Base-by-base conservation (phyloP, 1,140 invertebrate genomes). In the Panagrolaimus sp. region DNA sequence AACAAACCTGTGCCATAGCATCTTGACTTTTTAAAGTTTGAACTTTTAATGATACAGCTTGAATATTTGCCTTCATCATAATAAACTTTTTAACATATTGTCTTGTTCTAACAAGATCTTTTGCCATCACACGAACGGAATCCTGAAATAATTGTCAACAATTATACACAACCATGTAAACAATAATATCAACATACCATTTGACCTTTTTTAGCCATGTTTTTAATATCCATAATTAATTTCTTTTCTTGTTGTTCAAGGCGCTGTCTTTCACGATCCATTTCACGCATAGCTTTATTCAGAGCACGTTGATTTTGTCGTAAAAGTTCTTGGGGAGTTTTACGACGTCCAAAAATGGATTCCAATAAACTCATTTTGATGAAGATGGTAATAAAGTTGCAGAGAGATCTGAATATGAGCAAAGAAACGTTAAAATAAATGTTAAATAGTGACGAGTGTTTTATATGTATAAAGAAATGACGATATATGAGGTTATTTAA, bases 241-340 rank as follows among this genome's bases (percentile, higher is more conserved):
- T 98, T 98, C 83, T 98, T 98, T 83, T 99, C 96, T 82, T 98
- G 93, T 74, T 93, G 91, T 84, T 98, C 96, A 92, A 98, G 96
- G 82, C 92, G 91, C 82, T 89, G 87, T 76, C 90, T 89, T 86
- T 98, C 96, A 63, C 94, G 87, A 47, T 81, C 80, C 72, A 82
- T 61, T 31, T 82, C 96, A 61, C 96, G 86, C 90, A 98, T 96
- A 4, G 96, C 95, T 86, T 96, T 97, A 82, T 94, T 98, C n/a
- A 99, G 86, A 20, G 95, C 93, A 72, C 96, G 87, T 85, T 99
- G 95, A 85, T 98, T 99, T 84, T 98, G 94, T 67, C 93, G 87
- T 23, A 99, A 87, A 91, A 99, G 91, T 85, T 99, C 94, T 81
- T 98, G 94, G 1, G 96, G 96, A 7, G 93, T 94, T 84, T 98